phyloP scores from a whole-genome alignment of 2,888 invertebrate species.

The Ophioninae sp. region DNA sequence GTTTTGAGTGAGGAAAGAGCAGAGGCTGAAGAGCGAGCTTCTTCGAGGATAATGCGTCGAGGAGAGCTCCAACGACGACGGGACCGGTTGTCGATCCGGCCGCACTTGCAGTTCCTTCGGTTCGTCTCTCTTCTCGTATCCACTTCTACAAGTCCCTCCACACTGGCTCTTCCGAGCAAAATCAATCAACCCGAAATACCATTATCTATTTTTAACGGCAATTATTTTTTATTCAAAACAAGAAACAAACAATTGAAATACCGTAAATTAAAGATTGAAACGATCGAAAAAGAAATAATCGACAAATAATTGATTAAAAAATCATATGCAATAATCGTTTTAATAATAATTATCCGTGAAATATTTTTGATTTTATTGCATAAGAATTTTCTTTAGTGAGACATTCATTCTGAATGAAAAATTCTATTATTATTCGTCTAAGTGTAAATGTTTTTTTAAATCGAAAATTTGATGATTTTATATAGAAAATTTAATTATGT shows the following conservation, averaged over 20 bases:
- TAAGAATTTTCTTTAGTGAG: too few species aligned
- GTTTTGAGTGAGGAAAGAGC: conserved; percentile 28
- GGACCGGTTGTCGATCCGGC: conserved; percentile 64
- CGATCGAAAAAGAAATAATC: too few species aligned
- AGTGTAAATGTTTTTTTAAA: not conserved
- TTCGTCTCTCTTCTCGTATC: conserved; percentile 25
- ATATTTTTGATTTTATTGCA: too few species aligned
- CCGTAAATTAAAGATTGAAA: too few species aligned
- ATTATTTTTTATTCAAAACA: not conserved
- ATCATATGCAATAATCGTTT: too few species aligned
- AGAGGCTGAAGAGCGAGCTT: conserved; percentile 58
- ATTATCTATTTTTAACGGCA: not conserved
- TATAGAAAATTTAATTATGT: not conserved
- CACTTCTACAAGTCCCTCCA: not conserved
- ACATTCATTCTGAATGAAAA: not conserved
- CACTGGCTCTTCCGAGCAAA: conserved; percentile 2
- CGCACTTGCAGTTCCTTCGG: conserved; percentile 59
- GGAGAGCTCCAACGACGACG: conserved; percentile 36
- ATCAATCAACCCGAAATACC: not conserved
- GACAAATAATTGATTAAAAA: too few species aligned
- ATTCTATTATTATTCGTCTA: not conserved
- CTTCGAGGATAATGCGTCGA: conserved; percentile 58
- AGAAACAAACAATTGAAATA: too few species aligned
- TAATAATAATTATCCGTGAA: too few species aligned
- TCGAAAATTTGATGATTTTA: not conserved